Evolutionary conservation across 2,797 vertebrate species (phyloP).

Genomic region (Diglossa cyanea): DNA sequence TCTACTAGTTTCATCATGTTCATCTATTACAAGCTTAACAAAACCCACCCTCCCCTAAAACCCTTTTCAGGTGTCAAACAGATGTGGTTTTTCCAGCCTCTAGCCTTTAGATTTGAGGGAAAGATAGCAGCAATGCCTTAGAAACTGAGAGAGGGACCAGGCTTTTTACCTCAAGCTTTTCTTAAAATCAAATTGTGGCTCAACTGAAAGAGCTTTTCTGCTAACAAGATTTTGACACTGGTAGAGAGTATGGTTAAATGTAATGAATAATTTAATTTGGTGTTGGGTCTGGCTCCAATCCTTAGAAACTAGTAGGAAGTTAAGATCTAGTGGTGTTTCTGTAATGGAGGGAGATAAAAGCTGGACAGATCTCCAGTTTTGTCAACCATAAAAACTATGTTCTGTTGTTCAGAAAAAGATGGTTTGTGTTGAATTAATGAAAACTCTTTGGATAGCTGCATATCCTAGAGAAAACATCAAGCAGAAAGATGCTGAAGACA

Average conservation of each 20-base stretch:
- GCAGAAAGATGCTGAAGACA: background rate
- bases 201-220: slow-evolving; percentile 30
- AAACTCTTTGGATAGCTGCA: background rate
- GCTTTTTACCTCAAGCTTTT: background rate
- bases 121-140: background rate
- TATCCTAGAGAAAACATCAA: background rate
- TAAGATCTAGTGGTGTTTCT: slow-evolving; percentile 17
- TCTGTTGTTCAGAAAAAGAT: background rate
- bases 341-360: background rate
- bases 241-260: background rate
- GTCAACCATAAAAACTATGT: background rate
- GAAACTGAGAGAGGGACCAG: background rate
- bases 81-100: background rate
- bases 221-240: background rate
- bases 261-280: background rate
- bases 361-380: background rate
- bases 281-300: background rate
- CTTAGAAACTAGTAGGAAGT: slow-evolving; percentile 13
- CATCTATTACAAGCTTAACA: background rate
- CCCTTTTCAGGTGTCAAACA: background rate
- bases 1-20: background rate
- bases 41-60: background rate
- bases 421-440: background rate
- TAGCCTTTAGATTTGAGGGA: background rate
- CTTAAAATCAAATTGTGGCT: background rate